Evolutionary conservation across 1,140 invertebrate species (phyloP), one percentile per base, ranked within the genome.

Genomic region (Drosophila tropicalis): DNA sequence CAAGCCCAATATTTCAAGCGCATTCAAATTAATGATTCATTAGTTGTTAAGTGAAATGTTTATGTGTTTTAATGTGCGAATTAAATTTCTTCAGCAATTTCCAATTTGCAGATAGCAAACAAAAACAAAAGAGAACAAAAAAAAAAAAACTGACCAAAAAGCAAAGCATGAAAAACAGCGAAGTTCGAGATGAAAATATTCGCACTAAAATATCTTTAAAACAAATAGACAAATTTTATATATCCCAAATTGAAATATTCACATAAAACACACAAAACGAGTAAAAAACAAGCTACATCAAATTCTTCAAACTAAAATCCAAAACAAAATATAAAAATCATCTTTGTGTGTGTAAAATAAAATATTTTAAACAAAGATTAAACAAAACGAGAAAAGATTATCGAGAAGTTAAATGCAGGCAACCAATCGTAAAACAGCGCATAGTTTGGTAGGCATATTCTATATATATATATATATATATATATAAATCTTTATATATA

Each of bases 391-490:
- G 12, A 34, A 57, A 3, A 58, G 17, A 34, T 10, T 40, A 22
- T 1, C 5, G 12, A 56, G 12, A 55, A 56, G 32, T 29, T 44
- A 66, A 47, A 36, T 51, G 34, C 32, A 40, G 10, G 44, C 17
- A 69, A 22, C 58, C 72, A 76, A 72, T 60, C 56, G 67, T 81
- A 78, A 81, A 83, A 68, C 47, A 83, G 71, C 79, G 82, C 79
- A 79, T 86, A 86, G 82, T 76, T 85, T 69, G 47, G 69, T 87
- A 87, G 83, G 64, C 66, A 76, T 86, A 76, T 76, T 81, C 74
- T 29, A 65, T 75, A 36, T 36, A 36, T 36, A 36, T 36, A 36
- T 36, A 36, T 41, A 69, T 60, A 51, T 68, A 77, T 77, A 77
- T 56, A 82, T 67, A 82, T 72, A 36, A 15, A 79, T 71, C 51